These are phyloP conservation scores for Phalanger gymnotis DNA, from an alignment of 2,797 vertebrate species.

Conservation along the genomic window DNA sequence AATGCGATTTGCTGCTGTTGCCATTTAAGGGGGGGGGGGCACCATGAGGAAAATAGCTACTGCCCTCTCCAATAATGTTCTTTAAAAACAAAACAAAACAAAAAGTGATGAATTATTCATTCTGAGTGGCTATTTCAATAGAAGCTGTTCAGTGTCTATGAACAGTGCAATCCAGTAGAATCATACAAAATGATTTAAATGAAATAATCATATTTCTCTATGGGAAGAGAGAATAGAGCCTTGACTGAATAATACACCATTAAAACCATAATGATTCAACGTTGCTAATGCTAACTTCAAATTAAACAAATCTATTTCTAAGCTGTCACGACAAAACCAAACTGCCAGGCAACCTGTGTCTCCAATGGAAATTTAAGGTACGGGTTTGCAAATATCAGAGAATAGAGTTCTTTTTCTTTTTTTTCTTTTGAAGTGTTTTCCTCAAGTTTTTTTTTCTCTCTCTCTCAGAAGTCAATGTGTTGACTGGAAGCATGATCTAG, in stretches of 20 bases:
- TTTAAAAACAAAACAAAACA: conserved; percentile 46
- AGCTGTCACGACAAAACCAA: conserved; percentile 9
- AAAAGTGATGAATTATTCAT: conserved; percentile 49
- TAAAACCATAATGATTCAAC: conserved; percentile 19
- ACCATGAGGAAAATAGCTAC: neutral
- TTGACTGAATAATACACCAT: neutral
- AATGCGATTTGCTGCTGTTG: neutral
- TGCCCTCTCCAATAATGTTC: neutral
- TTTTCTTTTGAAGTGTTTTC: conserved; percentile 29
- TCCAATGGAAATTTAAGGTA: neutral
- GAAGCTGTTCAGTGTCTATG: conserved; percentile 9
- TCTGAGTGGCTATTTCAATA: conserved; percentile 36
- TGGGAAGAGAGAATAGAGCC: neutral
- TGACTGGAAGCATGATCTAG: neutral
- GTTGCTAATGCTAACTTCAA: conserved; percentile 3
- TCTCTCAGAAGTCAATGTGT: conserved; percentile 1
- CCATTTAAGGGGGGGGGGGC: neutral
- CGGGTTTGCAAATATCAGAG: conserved; percentile 12
- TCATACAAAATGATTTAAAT: neutral
- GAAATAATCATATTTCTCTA: conserved; percentile 16
- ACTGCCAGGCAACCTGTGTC: neutral
- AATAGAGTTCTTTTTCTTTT: neutral
- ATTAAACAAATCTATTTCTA: conserved; percentile 19
- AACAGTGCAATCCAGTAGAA: conserved; percentile 13
- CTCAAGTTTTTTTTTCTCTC: conserved; percentile 14